Conservation (phyloP, 1,140 invertebrate species). For the Pseudomyrmex concolor region DNA sequence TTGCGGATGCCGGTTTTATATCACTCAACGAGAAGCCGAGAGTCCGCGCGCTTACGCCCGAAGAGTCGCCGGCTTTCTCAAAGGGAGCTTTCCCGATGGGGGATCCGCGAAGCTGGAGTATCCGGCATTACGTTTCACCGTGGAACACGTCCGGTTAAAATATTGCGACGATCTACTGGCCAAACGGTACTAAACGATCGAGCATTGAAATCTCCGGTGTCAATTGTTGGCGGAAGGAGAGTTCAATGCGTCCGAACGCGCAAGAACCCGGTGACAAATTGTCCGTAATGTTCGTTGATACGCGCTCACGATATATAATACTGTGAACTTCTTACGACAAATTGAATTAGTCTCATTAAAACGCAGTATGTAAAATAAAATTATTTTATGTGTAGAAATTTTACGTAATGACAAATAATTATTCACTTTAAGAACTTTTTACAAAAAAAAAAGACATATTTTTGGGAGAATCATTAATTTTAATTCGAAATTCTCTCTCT, state of each 20-base stretch:
- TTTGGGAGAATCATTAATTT: not conserved
- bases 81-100: conserved; percentile 70
- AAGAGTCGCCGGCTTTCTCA: conserved; percentile 63
- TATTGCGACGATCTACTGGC: conserved; percentile 55
- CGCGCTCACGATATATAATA: not conserved
- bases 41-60: conserved; percentile 56
- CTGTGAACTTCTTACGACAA: not conserved
- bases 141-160: conserved; percentile 58
- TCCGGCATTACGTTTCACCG: conserved; percentile 62
- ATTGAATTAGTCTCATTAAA: not conserved
- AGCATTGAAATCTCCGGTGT: not conserved
- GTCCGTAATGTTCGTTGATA: not conserved
- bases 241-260: not conserved
- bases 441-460: not conserved
- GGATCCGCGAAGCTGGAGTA: conserved; percentile 59
- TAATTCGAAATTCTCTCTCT: not conserved
- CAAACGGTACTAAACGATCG: conserved; percentile 16
- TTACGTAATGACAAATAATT: not conserved
- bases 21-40: conserved; percentile 68
- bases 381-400: not conserved
- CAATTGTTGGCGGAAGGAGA: not conserved
- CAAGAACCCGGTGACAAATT: not conserved
- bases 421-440: not conserved
- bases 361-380: not conserved
- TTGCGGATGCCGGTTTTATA: conserved; percentile 74